Evolutionary conservation across 1,140 invertebrate genomes (phyloP), one percentile per base, ranked within the genome.

Genomic region (Drosophila murphyi): DNA sequence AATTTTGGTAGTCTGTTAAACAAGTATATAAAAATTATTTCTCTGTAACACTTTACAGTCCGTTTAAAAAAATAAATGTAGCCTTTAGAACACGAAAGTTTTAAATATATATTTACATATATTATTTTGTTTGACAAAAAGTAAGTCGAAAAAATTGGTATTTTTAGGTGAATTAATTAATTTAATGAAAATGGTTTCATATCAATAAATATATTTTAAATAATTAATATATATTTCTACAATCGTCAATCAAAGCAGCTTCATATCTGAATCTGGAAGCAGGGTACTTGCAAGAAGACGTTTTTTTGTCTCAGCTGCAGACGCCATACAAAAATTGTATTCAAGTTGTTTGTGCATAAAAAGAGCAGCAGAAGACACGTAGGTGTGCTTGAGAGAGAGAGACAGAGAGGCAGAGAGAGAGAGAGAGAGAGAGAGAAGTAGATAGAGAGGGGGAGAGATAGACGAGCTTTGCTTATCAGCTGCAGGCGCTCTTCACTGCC

Each of bases 391-490:
- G 31, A n/a, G 50, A 12, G 52, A 4, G 6, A 34, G 1, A 3
- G 8, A 34, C 12, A 32, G 5, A 12, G 12, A 12, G 12, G 12
- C 12, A 12, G 12, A 12, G 12, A 12, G 12, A 32, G 34, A 41
- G 34, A 4, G 3, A 12, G 20, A 35, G 56, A 59, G 3, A 8
- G 12, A 6, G 29, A 35, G 32, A 4, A 4, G 1, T 29, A 50
- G 45, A 54, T 54, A 35, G 34, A 54, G 54, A 20, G 54, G 12
- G 50, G 39, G 28, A 45, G 37, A 12, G 41, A 55, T 41, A 55
- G 34, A 29, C 20, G 39, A 67, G 29, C 56, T 52, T 41, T 31
- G 52, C 67, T 70, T 73, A 73, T 73, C 71, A 59, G 41, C 43
- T 39, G 47, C 43, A 35, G 7, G n/a, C 5, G 35, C n/a, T 6